These are phyloP conservation scores for Melanotaenia duboulayi DNA, from an alignment of 2,113 vertebrate genomes.

Conservation along the genomic window DNA sequence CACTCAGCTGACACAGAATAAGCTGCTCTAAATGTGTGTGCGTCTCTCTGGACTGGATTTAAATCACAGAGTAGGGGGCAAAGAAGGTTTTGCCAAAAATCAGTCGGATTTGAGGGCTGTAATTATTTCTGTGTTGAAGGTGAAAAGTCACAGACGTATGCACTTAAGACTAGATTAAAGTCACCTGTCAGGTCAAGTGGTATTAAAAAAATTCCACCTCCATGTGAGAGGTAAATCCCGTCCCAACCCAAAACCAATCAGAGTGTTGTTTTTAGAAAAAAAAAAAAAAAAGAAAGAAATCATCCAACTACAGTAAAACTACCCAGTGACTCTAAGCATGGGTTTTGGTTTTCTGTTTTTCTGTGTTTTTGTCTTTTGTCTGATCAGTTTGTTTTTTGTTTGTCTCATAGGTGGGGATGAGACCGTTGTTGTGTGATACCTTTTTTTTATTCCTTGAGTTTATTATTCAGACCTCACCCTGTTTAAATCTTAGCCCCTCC, in stretches of 20 bases:
- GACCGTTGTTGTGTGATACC: slow-evolving; percentile 72
- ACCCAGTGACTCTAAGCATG: slow-evolving; percentile 12
- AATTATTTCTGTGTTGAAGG: not conserved
- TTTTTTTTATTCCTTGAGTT: slow-evolving; percentile 44
- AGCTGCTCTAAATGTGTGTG: not conserved
- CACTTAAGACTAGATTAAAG: not conserved
- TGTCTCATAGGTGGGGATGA: slow-evolving; percentile 81
- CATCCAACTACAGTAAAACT: not conserved
- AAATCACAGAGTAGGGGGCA: not conserved
- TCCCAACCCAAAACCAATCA: not conserved
- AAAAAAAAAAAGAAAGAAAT: not conserved
- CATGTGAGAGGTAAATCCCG: not conserved
- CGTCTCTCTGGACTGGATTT: not conserved
- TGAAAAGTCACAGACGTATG: not conserved
- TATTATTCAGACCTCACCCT: slow-evolving; percentile 41
- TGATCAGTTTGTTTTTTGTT: slow-evolving; percentile 76
- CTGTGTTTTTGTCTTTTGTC: slow-evolving; percentile 63
- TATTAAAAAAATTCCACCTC: not conserved
- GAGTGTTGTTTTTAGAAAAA: not conserved
- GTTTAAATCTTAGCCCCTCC: slow-evolving; percentile 32
- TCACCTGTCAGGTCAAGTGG: not conserved
- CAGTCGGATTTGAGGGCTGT: not conserved
- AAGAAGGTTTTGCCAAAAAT: slow-evolving; percentile 1
- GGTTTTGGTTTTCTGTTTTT: slow-evolving; percentile 53
- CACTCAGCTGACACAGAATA: not conserved